Base-by-base conservation (phyloP, 1,140 invertebrate species). In the Orussus abietinus region DNA sequence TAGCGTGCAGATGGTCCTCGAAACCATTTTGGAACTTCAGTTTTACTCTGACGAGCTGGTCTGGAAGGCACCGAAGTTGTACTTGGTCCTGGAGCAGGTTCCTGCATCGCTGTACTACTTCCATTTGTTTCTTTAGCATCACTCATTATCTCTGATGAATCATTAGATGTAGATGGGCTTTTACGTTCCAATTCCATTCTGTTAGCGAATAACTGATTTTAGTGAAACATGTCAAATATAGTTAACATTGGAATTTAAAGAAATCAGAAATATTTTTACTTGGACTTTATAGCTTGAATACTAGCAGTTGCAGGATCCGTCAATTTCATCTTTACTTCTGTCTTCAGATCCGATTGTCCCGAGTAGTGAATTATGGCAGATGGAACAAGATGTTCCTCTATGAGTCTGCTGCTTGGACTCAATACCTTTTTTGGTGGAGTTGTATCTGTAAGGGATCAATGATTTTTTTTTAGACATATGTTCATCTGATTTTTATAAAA, bases 341-440 rank as follows among this genome's bases (percentile, higher is more conserved):
- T 40, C 45, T 63, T 72, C 9, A 80, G 54, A 53, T 55, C 59
- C 1, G 71, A 65, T 37, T 61, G 39, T 62, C 65, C 51, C 49
- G 73, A 35, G 61, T 89, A 89, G 66, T 90, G 82, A 52, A 90
- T 60, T 18, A 86, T 74, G 18, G 85, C 83, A 50, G 82, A 82
- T 17, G 88, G 88, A 10, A 89, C 83, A 61, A 86, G 80, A 57
- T 80, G 79, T 22, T 80, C 73, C 57, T 86, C 82, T 25, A 85
- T 55, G 29, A 90, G 66, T 21, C 75, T 77, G 43, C 68, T 70
- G 19, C 76, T 61, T 12, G 75, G 58, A 29, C 77, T 62, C 13
- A 89, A 64, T 32, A 80, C 69, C 48, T 74, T 77, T 66, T 85
- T 88, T 18, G 88, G 83, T 10, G 89, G 88, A 14, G 86, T 80